Percentiles rank a stretch among this genome's conserved stretches.
Evolutionary conservation across 2,888 invertebrate species (phyloP).

Genomic region (Pterostichus madidus): DNA sequence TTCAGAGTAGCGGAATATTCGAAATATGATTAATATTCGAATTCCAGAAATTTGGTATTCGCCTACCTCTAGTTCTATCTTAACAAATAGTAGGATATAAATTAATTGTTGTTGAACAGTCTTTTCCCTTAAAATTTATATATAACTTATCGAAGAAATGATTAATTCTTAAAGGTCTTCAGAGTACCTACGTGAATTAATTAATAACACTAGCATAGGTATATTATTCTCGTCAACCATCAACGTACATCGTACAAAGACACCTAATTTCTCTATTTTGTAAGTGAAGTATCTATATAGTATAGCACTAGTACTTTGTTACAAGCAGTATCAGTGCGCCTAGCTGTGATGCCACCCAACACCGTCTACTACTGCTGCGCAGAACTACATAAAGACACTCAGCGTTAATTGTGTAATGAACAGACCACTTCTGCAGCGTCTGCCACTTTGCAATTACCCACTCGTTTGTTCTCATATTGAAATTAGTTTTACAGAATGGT

Average conservation of each 20-base stretch:
- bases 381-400: constrained; percentile 32
- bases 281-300: neutral
- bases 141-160: no score
- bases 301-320: neutral
- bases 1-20: no score
- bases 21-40: no score
- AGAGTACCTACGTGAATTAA: no score
- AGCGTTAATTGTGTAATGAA: constrained; percentile 43
- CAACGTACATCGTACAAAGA: neutral
- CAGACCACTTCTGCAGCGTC: constrained; percentile 36
- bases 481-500: constrained; percentile 17
- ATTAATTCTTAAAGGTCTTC: no score
- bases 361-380: neutral
- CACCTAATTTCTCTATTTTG: constrained; percentile 1
- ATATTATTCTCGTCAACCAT: no score
- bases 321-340: neutral
- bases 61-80: no score
- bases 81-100: no score
- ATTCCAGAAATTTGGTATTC: no score
- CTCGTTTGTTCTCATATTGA: constrained; percentile 43
- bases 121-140: no score
- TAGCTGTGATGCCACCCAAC: neutral
- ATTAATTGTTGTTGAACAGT: no score
- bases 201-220: no score
- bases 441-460: neutral